Conservation (phyloP, 2,797 vertebrate genomes). For the Pangasius macronema region DNA sequence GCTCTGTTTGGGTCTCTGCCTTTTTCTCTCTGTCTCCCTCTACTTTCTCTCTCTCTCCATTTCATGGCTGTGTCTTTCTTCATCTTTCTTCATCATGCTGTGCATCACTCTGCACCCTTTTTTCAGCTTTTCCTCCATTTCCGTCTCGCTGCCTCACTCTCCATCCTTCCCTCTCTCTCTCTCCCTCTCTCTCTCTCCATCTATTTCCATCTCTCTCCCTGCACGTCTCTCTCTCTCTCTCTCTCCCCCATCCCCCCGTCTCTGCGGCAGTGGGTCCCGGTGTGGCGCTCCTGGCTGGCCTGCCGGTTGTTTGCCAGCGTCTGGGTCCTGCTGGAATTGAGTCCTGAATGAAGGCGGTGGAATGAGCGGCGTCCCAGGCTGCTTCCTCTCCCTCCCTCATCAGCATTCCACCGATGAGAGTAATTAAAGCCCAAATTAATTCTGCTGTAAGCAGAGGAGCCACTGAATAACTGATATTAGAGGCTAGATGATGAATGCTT, state of each 20-base stretch:
- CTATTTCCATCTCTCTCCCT: background rate
- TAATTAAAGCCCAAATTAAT: slow-evolving; percentile 99
- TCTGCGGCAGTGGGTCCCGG: slow-evolving; percentile 76
- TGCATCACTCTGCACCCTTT: background rate
- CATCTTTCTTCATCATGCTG: background rate
- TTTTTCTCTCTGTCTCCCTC: background rate
- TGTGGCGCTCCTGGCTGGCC: slow-evolving; percentile 92
- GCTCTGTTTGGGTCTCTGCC: background rate
- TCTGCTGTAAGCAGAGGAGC: slow-evolving; percentile 99
- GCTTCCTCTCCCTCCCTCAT: slow-evolving; percentile 99
- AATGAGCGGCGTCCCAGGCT: slow-evolving; percentile 98
- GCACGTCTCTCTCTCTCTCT: background rate
- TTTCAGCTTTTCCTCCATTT: background rate
- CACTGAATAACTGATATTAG: slow-evolving; percentile 99
- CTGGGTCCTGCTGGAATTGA: slow-evolving; percentile 89
- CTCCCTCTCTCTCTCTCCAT: background rate
- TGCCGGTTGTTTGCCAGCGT: slow-evolving; percentile 99
- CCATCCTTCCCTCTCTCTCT: background rate
- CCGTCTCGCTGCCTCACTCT: background rate
- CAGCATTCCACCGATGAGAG: slow-evolving; percentile 99
- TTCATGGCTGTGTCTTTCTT: background rate
- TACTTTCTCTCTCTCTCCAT: background rate
- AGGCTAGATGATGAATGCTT: slow-evolving; percentile 99
- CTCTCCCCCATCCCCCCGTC: slow-evolving; percentile 64
- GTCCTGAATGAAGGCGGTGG: slow-evolving; percentile 99